Conservation (phyloP, 2,888 invertebrate species). For the Pterostichus madidus region DNA sequence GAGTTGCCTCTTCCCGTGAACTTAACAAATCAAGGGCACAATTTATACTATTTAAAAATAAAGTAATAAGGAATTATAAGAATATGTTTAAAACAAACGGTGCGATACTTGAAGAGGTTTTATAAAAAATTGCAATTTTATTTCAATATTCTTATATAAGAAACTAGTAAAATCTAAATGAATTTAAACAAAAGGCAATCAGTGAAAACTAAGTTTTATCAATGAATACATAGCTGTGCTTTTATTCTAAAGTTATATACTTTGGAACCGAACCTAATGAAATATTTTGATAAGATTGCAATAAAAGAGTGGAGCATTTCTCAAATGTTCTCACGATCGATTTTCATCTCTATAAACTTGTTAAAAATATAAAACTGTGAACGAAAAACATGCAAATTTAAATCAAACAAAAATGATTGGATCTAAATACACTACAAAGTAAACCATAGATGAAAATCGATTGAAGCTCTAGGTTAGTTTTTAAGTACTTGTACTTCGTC, state of each 20-base stretch:
- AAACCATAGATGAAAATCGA: slow-evolving; percentile 43
- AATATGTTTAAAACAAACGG: slow-evolving; percentile 68
- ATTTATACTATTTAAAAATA: slow-evolving; percentile 74
- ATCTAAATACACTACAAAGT: neutral
- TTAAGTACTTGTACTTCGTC: slow-evolving; percentile 75
- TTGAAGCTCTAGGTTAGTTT: slow-evolving; percentile 57
- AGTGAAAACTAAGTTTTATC: slow-evolving; percentile 56
- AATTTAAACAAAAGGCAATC: slow-evolving; percentile 64
- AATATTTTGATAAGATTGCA: slow-evolving; percentile 77
- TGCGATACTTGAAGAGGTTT: slow-evolving; percentile 60
- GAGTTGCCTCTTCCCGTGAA: slow-evolving; percentile 59
- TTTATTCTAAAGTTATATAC: slow-evolving; percentile 74
- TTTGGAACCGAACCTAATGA: slow-evolving; percentile 71
- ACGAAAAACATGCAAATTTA: neutral
- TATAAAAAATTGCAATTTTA: slow-evolving; percentile 64
- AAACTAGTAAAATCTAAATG: slow-evolving; percentile 59
- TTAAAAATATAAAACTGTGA: slow-evolving; percentile 2
- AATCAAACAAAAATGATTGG: slow-evolving; percentile 27
- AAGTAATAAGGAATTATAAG: slow-evolving; percentile 62
- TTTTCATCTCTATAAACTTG: slow-evolving; percentile 46
- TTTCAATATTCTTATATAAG: slow-evolving; percentile 68
- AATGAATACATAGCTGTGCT: slow-evolving; percentile 75
- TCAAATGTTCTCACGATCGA: slow-evolving; percentile 30
- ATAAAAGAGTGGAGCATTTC: slow-evolving; percentile 71
- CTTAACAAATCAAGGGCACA: slow-evolving; percentile 76